Conservation (phyloP, 2,888 invertebrate genomes). For the Ectemnius continuus region DNA sequence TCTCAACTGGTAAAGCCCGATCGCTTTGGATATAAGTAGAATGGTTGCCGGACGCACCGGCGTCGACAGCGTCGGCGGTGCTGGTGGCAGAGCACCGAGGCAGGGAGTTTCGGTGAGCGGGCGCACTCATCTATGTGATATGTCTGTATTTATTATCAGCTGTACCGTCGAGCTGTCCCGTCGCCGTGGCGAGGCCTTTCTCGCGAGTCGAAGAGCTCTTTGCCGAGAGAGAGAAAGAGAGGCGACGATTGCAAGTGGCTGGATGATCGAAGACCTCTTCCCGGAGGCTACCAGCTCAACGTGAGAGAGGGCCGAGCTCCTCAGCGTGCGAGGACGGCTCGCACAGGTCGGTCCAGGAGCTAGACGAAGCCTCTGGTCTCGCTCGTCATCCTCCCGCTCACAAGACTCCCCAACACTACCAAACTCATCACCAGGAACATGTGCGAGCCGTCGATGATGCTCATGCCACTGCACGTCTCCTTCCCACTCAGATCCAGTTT, state of each 20-base stretch:
- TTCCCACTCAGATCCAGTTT: slow-evolving; percentile 72
- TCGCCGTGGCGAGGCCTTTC: background rate
- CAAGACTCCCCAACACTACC: slow-evolving; percentile 49
- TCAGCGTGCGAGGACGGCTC: slow-evolving; percentile 45
- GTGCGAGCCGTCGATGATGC: slow-evolving; percentile 53
- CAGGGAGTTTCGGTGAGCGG: background rate
- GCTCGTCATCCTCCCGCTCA: slow-evolving; percentile 42
- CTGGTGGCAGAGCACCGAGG: too few relatives aligned
- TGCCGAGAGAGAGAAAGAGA: too few relatives aligned
- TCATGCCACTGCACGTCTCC: slow-evolving; percentile 71
- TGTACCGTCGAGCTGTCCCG: slow-evolving; percentile 14
- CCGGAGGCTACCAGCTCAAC: background rate
- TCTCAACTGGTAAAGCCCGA: too few relatives aligned
- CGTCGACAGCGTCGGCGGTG: too few relatives aligned
- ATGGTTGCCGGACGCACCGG: too few relatives aligned
- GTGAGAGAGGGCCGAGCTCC: slow-evolving; percentile 3
- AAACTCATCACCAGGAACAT: slow-evolving; percentile 63
- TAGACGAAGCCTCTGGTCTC: slow-evolving; percentile 68
- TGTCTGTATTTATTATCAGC: slow-evolving; percentile 46
- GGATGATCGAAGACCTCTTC: too few relatives aligned
- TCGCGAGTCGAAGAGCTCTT: background rate
- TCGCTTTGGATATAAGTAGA: too few relatives aligned
- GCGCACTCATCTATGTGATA: slow-evolving; percentile 36
- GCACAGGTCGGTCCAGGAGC: slow-evolving; percentile 55
- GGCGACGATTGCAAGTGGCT: too few relatives aligned